Evolutionary conservation across 1,140 invertebrate genomes (phyloP), one percentile per base, ranked within the genome.

Genomic region (Calosoma granatense): DNA sequence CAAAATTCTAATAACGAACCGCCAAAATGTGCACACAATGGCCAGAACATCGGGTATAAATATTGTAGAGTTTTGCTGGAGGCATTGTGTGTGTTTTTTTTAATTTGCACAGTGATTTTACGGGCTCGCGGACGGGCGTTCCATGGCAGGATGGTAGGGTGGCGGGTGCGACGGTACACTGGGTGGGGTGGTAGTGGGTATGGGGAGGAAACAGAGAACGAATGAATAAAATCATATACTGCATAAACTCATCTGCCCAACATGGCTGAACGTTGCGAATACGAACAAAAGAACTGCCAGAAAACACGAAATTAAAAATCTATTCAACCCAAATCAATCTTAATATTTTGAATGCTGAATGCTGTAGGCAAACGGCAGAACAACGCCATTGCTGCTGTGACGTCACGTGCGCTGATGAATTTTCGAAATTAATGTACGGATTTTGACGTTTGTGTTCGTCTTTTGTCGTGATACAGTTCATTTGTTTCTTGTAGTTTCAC

Each of bases 31-130:
- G n/a, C n/a, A n/a, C n/a, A n/a, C n/a, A n/a, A n/a, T n/a, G n/a
- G n/a, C 39, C 39, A 55, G 59, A 57, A 51, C 55, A 60, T 57
- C 56, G 55, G 56, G 57, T 60, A 60, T 58, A 58, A 60, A 58
- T 60, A 60, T 55, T 53, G 56, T 58, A 59, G 56, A 60, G 51
- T 56, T 55, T 52, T 47, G 54, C 43, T 41, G 51, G 54, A 51
- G 47, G 56, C 56, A 60, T 60, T 60, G 59, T 60, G 57, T 58
- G 53, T 4, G 41, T 17, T 47, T 47, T 47, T 47, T 47, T 47
- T 47, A 47, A 47, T 47, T 47, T 47, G 17, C 41, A 47, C 41
- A 47, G 41, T 47, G 41, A 47, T 47, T 47, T 47, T 47, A 6
- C 41, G 15, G 17, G 4, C 15, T 6, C 3, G 41, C 41, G 41